Conservation (phyloP, 2,113 vertebrate species). For the Corynorhinus townsendii region DNA sequence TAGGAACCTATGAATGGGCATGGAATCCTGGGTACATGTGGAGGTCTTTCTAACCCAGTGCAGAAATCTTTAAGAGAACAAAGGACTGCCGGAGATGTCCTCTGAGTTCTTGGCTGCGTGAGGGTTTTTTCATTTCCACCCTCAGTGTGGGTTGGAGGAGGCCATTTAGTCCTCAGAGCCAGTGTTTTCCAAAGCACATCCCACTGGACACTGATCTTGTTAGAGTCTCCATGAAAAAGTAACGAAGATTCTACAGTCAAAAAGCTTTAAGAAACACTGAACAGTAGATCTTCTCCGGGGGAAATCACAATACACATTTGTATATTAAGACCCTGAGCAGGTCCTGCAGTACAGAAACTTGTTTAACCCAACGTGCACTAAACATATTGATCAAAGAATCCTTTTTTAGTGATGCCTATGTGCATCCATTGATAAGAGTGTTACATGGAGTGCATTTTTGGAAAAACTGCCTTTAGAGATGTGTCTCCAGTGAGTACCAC, state of each 20-base stretch:
- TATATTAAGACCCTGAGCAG: background rate
- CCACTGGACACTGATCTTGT: background rate
- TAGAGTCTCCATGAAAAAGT: background rate
- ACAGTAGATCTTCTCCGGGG: background rate
- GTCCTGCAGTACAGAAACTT: background rate
- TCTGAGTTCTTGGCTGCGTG: background rate
- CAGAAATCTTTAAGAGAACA: background rate
- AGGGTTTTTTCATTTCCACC: background rate
- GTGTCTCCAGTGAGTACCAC: background rate
- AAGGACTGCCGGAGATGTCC: background rate
- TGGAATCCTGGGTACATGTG: background rate
- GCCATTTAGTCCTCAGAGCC: background rate
- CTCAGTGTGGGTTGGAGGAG: background rate
- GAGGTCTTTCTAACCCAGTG: background rate
- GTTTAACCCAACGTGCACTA: background rate
- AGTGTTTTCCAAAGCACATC: background rate
- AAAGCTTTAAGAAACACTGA: slow-evolving; percentile 11
- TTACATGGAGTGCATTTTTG: background rate
- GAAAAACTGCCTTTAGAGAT: background rate
- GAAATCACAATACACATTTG: background rate
- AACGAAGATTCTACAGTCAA: background rate
- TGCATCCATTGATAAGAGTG: background rate
- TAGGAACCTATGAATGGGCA: background rate
- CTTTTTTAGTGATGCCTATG: background rate
- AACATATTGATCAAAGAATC: background rate